Evolutionary conservation across 2,888 invertebrate genomes (phyloP).

Genomic region (Helleia helle): DNA sequence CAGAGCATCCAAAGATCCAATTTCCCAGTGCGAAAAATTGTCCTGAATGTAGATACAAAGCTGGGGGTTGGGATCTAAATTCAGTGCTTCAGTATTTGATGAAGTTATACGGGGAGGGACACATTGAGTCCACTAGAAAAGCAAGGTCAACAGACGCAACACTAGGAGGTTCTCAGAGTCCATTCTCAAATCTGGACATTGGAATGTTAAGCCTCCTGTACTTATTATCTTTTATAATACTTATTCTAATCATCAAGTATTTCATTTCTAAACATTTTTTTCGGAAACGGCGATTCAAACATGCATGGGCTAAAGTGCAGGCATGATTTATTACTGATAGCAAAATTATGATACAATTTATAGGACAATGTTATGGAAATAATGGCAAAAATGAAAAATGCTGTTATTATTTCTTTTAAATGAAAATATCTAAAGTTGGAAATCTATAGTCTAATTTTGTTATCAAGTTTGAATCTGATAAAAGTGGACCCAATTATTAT

Average conservation of each 20-base stretch:
- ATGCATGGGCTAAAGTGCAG: constrained; percentile 82
- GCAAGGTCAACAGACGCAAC: constrained; percentile 32
- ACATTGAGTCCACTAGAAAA: constrained; percentile 34
- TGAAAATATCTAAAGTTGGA: no score
- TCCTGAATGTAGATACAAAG: constrained; percentile 74
- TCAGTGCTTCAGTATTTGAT: constrained; percentile 78
- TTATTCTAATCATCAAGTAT: constrained; percentile 83
- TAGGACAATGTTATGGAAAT: background rate
- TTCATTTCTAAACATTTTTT: constrained; percentile 81
- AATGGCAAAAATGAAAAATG: no score
- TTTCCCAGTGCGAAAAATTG: constrained; percentile 85
- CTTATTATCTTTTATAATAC: constrained; percentile 81
- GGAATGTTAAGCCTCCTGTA: constrained; percentile 85
- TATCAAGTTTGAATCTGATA: constrained; percentile 1
- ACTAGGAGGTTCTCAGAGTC: no score
- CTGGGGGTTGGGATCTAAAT: constrained; percentile 76
- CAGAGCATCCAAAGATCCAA: constrained; percentile 89
- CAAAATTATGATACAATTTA: constrained; percentile 6
- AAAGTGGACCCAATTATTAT: constrained; percentile 5
- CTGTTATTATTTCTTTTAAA: no score
- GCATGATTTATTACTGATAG: constrained; percentile 37
- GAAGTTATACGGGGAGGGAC: constrained; percentile 51
- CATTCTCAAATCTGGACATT: constrained; percentile 80
- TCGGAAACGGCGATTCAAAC: constrained; percentile 82
- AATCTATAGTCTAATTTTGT: constrained; percentile 5